Evolutionary conservation across 2,888 invertebrate species (phyloP).

Genomic region (Ichneumoninae sp.): DNA sequence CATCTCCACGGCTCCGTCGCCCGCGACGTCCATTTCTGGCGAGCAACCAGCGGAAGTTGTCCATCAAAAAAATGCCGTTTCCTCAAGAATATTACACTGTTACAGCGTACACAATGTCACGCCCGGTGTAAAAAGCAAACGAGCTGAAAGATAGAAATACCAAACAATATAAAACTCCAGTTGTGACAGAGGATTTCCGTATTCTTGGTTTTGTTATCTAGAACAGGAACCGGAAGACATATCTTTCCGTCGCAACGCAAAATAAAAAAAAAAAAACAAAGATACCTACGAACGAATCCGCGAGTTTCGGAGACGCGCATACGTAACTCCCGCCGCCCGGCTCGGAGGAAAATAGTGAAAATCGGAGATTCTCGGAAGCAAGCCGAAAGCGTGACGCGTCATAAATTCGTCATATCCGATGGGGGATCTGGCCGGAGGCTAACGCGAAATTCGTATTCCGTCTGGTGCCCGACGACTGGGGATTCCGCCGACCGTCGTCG

Average conservation of each 20-base stretch:
- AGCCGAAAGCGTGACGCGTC: slow-evolving; percentile 61
- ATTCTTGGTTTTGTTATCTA: slow-evolving; percentile 41
- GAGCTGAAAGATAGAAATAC: slow-evolving; percentile 3
- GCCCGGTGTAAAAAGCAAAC: slow-evolving; percentile 3
- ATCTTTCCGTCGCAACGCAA: slow-evolving; percentile 40
- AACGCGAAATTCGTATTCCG: slow-evolving; percentile 65
- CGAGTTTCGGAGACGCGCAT: slow-evolving; percentile 28
- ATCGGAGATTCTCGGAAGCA: slow-evolving; percentile 43
- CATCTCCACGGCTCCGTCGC: not conserved
- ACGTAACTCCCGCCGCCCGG: not conserved
- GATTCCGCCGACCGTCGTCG: slow-evolving; percentile 18
- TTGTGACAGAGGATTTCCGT: slow-evolving; percentile 32
- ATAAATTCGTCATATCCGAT: slow-evolving; percentile 64
- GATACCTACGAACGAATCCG: slow-evolving; percentile 21
- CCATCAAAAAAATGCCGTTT: slow-evolving; percentile 20
- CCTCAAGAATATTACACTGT: not conserved
- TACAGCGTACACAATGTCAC: not conserved
- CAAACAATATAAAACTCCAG: slow-evolving; percentile 19
- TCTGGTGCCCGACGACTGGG: slow-evolving; percentile 39
- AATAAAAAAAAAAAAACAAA: not conserved
- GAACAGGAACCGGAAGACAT: slow-evolving; percentile 59
- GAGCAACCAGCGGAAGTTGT: slow-evolving; percentile 3
- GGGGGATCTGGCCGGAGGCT: slow-evolving; percentile 46
- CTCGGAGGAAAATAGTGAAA: slow-evolving; percentile 34
- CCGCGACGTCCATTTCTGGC: slow-evolving; percentile 8